phyloP scores from a whole-genome alignment of 1,140 invertebrate genomes.

The Geopemphigus sp. region DNA sequence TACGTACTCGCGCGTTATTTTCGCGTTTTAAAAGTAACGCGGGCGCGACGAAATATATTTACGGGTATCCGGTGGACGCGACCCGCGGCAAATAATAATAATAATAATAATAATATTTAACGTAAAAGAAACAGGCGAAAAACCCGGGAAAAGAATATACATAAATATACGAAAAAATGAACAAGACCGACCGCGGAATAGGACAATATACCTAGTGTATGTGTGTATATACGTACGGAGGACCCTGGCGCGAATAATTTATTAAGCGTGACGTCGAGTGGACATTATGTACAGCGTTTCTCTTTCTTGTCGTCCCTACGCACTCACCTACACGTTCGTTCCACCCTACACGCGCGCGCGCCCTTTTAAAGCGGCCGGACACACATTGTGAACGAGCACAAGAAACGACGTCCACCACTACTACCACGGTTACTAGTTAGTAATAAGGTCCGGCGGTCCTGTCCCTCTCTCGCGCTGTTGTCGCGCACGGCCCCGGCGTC shows the following conservation, averaged over 20 bases:
- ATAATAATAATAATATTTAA: constrained; percentile 30
- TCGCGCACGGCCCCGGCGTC: too few relatives aligned
- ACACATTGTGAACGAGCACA: constrained; percentile 31
- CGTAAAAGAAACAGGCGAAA: background rate
- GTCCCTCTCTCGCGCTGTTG: too few relatives aligned
- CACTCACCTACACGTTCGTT: background rate
- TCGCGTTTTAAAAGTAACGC: background rate
- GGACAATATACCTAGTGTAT: too few relatives aligned
- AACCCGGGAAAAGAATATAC: too few relatives aligned
- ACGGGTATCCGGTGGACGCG: background rate
- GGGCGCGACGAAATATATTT: background rate
- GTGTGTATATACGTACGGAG: background rate
- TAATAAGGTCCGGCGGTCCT: constrained; percentile 33
- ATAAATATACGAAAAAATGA: too few relatives aligned
- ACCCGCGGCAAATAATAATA: background rate
- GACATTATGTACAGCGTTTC: constrained; percentile 51
- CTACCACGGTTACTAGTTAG: too few relatives aligned
- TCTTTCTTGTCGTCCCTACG: constrained; percentile 42
- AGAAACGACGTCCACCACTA: constrained; percentile 43
- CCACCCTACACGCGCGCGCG: too few relatives aligned
- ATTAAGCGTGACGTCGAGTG: constrained; percentile 51
- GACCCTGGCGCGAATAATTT: constrained; percentile 48
- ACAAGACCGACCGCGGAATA: background rate
- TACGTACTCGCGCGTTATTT: background rate
- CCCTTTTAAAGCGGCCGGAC: background rate